phyloP scores from a whole-genome alignment of 2,888 invertebrate species.

The Chloroclysta siterata region DNA sequence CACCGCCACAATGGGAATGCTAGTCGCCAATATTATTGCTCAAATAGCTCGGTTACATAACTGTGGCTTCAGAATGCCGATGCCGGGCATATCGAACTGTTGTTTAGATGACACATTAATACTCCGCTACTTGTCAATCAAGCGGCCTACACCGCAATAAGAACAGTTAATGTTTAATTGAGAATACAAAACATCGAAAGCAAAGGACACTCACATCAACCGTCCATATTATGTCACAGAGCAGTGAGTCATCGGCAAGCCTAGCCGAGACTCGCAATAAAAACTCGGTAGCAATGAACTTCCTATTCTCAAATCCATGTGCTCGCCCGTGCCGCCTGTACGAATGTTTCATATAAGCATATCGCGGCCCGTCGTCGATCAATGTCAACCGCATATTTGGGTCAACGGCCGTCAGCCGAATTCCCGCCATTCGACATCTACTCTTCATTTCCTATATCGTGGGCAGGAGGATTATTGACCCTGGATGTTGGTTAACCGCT shows the following conservation, averaged over 20 bases:
- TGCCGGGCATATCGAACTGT: slow-evolving; percentile 47
- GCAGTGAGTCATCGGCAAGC: slow-evolving; percentile 63
- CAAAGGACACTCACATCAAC: slow-evolving; percentile 47
- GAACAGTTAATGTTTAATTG: slow-evolving; percentile 14
- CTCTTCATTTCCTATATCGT: slow-evolving; percentile 72
- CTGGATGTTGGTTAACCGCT: slow-evolving; percentile 23
- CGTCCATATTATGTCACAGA: slow-evolving; percentile 42
- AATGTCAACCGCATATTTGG: slow-evolving; percentile 84
- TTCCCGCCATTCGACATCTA: slow-evolving; percentile 67
- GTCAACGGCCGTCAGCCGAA: slow-evolving; percentile 80
- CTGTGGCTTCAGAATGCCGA: slow-evolving; percentile 54
- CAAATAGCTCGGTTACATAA: slow-evolving; percentile 63
- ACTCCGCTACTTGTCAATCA: slow-evolving; percentile 31
- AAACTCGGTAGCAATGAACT: slow-evolving; percentile 74
- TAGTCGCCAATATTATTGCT: slow-evolving; percentile 68
- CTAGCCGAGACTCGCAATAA: slow-evolving; percentile 63
- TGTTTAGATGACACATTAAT: slow-evolving; percentile 54
- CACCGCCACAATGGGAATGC: slow-evolving; percentile 67
- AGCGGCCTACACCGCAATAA: slow-evolving; percentile 12
- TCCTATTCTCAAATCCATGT: slow-evolving; percentile 69
- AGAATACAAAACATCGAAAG: slow-evolving; percentile 40
- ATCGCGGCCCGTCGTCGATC: slow-evolving; percentile 80
- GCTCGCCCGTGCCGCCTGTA: slow-evolving; percentile 48
- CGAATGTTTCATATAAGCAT: slow-evolving; percentile 72
- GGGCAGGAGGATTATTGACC: slow-evolving; percentile 50